Evolutionary conservation across 2,113 vertebrate genomes (phyloP).

Genomic region (Agapornis roseicollis): DNA sequence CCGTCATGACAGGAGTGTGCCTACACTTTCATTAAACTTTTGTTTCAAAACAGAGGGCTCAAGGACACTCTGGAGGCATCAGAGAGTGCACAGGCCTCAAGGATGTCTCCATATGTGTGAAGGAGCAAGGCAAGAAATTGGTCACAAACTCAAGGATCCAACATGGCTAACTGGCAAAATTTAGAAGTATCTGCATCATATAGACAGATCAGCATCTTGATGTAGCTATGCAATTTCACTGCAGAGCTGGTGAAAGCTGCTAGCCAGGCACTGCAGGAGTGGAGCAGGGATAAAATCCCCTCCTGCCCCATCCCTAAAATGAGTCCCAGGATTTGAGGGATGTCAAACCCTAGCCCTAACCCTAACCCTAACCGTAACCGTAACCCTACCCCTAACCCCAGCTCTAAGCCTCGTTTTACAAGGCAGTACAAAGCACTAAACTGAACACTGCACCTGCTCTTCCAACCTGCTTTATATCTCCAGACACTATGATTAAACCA

Average conservation of each 20-base stretch:
- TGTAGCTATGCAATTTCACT: not conserved
- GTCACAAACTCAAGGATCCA: accelerated
- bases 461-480: accelerated
- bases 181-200: not conserved
- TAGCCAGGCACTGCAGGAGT: accelerated
- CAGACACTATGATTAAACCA: accelerated
- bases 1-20: slow-evolving; percentile 6
- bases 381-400: not conserved
- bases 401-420: not conserved
- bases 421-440: not conserved
- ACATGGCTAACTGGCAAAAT: accelerated
- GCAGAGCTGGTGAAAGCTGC: not conserved
- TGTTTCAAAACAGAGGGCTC: slow-evolving; percentile 56
- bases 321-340: not conserved
- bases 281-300: accelerated
- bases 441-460: accelerated
- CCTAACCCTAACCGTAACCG: not conserved
- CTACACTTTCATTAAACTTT: slow-evolving; percentile 50
- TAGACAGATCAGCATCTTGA: not conserved
- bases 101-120: not conserved
- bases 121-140: not conserved
- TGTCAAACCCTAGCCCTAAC: not conserved
- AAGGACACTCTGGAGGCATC: not conserved
- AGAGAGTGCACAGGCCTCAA: not conserved
- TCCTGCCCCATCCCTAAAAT: accelerated